Conservation (phyloP, 1,140 invertebrate species). For the Apis mellifera region Amel_HAv3.1 CM009939.2:3359501-3360000, state of each 20-base stretch:
- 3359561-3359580: constrained; percentile 34
- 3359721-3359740: constrained; percentile 16
- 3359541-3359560: neutral
- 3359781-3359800: constrained; percentile 29
- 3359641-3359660: constrained; percentile 36
- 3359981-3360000: too few relatives aligned
- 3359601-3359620: constrained; percentile 8
- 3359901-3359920: neutral
- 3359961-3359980: too few relatives aligned
- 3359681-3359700: constrained; percentile 13
- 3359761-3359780: constrained; percentile 41
- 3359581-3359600: constrained; percentile 35
- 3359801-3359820: constrained; percentile 29
- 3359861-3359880: neutral
- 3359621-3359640: constrained; percentile 26
- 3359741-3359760: constrained; percentile 32
- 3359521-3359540: neutral
- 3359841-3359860: neutral
- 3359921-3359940: neutral
- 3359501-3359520: constrained; percentile 22
- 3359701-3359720: constrained; percentile 39
- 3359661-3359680: constrained; percentile 43
- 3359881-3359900: neutral
- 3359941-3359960: too few relatives aligned
- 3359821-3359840: neutral